These are phyloP conservation scores for Armadillidium nasatum DNA, from an alignment of 1,140 invertebrate species.

Conservation along the genomic window DNA sequence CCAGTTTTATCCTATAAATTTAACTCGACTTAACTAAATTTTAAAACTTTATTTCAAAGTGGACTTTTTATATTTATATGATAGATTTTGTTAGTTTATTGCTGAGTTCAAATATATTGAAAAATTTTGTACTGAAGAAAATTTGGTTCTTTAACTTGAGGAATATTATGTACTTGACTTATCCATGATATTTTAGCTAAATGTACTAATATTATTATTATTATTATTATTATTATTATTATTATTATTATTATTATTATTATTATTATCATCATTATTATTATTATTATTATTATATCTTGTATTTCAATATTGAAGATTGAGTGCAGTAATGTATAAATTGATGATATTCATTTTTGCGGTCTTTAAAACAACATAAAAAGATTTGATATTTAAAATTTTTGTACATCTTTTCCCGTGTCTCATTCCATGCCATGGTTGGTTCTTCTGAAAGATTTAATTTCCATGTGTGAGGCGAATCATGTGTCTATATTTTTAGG, in stretches of 20 bases:
- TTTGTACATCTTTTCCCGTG: conserved; percentile 1
- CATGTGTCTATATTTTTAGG: neutral
- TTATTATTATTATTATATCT: neutral
- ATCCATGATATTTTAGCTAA: neutral
- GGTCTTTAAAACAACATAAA: neutral
- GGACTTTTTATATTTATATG: neutral
- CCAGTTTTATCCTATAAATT: neutral
- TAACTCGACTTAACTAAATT: neutral
- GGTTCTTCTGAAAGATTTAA: neutral
- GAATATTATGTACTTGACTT: neutral
- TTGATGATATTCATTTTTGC: neutral
- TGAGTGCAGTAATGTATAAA: neutral
- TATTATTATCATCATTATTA: neutral
- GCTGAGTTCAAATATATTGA: too few species aligned
- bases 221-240: neutral
- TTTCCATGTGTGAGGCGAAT: neutral
- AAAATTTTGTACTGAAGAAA: too few species aligned
- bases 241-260: neutral
- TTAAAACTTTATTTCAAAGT: neutral
- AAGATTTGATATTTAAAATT: neutral
- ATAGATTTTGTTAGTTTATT: neutral
- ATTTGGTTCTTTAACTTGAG: neutral
- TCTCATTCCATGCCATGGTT: neutral
- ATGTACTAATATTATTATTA: neutral
- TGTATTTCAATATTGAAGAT: too few species aligned